Base-by-base conservation (phyloP, 2,113 vertebrate genomes). In the Zeus faber region DNA sequence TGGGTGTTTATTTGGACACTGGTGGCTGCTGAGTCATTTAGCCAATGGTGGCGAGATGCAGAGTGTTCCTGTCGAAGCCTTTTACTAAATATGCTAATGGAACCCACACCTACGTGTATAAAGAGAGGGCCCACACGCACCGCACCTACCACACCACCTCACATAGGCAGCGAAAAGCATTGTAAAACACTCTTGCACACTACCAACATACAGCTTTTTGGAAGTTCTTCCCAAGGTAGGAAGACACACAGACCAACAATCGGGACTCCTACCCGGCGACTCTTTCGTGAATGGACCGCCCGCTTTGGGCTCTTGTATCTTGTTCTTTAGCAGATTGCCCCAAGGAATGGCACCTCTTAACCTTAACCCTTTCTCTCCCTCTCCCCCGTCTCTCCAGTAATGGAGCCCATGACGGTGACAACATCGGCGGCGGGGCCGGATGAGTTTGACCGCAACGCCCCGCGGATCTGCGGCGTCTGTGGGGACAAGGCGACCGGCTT, bases 401-500 rank as follows among this genome's bases (percentile, higher is more conserved):
- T 92, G 93, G 95, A 98, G 46, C 52, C 65, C 0, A 81, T 89
- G 56, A 88, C 91, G 0, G 88, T 93, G 44, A 93, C 91, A 33
- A 91, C 91, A 0, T 94, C 93, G 0, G 74, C 91, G 27, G 70
- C 87, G 1, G 92, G 92, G 22, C 62, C 82, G 0, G 80, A 86
- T 0, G 95, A 98, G 41, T 84, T 92, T 1, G 95, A 99, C 76
- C 83, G 91, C 58, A 95, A 92, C 1, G 65, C 88, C 13, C 91
- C 95, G 1, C 84, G 96, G 0, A 92, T 99, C 83, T 99, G 96
- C 0, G 96, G 96, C 0, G 96, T 99, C 14, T 99, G 96, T 0
- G 96, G 95, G 6, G 96, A 99, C 86, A 91, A 91, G 57, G 96
- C 96, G 75, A 95, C 95, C 0, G 96, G 96, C 31, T 98, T 98